A percentile compares a stretch with the other conserved stretches of the same genome.
Conservation (phyloP, 2,888 invertebrate genomes). For the Candidula unifasciata region DNA sequence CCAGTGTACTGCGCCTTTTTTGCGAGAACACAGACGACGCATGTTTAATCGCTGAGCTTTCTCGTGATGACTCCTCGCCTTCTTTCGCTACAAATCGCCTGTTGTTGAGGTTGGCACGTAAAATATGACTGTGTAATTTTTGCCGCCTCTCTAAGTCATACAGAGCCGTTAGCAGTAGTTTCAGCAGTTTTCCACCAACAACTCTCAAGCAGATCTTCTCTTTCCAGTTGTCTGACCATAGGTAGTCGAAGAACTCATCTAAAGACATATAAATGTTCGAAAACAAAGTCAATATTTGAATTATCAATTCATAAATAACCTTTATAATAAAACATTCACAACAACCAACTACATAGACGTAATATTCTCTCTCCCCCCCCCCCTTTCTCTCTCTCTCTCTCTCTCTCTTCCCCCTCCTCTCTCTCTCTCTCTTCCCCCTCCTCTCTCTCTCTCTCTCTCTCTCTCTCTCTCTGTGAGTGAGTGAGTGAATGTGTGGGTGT, state of each 20-base stretch:
- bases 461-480: too few relatives aligned
- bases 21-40: not conserved
- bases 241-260: conserved; percentile 33
- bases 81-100: not conserved
- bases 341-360: too few relatives aligned
- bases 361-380: too few relatives aligned
- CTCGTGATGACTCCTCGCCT: not conserved
- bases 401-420: too few relatives aligned
- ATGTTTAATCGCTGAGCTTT: not conserved
- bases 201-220: conserved; percentile 12
- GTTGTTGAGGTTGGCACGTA: conserved; percentile 34
- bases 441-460: too few relatives aligned
- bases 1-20: too few relatives aligned
- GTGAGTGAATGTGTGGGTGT: too few relatives aligned
- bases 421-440: too few relatives aligned
- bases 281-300: not conserved
- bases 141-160: not conserved
- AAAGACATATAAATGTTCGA: not conserved
- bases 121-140: not conserved
- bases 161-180: conserved; percentile 4
- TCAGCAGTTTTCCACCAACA: conserved; percentile 27
- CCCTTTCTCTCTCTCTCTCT: too few relatives aligned
- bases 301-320: not conserved
- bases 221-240: conserved; percentile 17
- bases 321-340: too few relatives aligned